Base-by-base conservation (phyloP, 23 tunicate species). In the Pegea sp. region DNA sequence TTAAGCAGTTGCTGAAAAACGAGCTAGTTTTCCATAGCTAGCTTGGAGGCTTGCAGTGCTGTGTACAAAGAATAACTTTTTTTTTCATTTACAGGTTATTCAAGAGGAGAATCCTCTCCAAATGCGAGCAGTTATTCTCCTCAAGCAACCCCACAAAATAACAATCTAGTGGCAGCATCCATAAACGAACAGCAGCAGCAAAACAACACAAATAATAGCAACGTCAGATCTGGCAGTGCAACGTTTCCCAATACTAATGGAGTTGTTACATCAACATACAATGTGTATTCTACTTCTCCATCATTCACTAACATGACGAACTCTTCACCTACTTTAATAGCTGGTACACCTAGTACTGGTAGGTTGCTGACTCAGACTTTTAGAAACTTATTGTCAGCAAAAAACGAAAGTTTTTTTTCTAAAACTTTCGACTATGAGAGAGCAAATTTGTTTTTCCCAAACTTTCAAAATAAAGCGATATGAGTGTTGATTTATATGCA, bases 101-200 rank as follows among this genome's bases (percentile, higher is more conserved):
- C 91, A 24, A 51, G 91, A 32, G 91, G 72, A 7, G 57, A 78
- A 68, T 69, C 77, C 53, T 72, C 64, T 21, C 70, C 91, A 3
- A 77, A 77, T 29, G 28, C 69, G 30, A 70, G 66, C 44, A 79
- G 93, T 22, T 80, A 64, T 62, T 80, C 93, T 34, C 93, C 93
- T 3, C 93, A 80, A 28, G 59, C 58, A 29, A 61, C 70, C 30
- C 79, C 93, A 23, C 68, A 59, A 64, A 71, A 70, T 32, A 60
- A 44, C 28, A 65, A 30, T 30, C 23, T 22, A 21, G 6, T 52
- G 31, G 27, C 29, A 56, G 51, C 46, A 20, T 30, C 65, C 4
- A 46, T 23, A 0, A n/a, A n/a, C n/a, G n/a, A n/a, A n/a, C n/a
- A n/a, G n/a, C n/a, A n/a, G n/a, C n/a, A n/a, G n/a, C n/a, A n/a